Evolutionary conservation across 30 jellyfish, hydroid and myxozoan species (phyloP), one percentile per base, ranked within the genome.

Genomic region (Sanderia malayensis): DNA sequence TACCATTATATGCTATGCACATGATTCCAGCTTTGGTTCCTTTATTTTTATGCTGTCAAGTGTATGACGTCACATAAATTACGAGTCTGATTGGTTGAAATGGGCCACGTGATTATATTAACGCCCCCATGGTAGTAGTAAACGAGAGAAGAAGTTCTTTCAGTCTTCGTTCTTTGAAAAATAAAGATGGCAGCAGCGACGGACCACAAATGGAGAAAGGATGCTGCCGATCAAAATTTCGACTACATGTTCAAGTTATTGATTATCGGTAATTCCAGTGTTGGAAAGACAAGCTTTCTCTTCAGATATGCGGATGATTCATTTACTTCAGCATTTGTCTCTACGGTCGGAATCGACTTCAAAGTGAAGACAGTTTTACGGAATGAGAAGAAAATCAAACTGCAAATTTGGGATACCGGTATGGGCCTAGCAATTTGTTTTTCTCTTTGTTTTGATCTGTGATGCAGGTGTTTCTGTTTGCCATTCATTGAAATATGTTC

Each of bases 371-470:
- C 98, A 13, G 98, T 90, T 27, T 84, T 90, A 58, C 61, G 98
- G 58, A 90, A 90, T 61, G 98, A 90, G 65, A 90, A 90, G 78
- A 53, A 95, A 76, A 90, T 90, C 78, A 90, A 90, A 65, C 94
- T 90, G 80, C 98, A 90, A 61, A 90, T 90, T 30, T 90, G 98
- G 98, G 98, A 90, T 74, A 90, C 98, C 65, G 98, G 98, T 88
- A 31, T n/a, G n/a, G 52, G 96, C 59, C 61, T 18, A 45, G 19
- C 41, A 11, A 27, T 34, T 18, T 19, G 37, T 66, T n/a, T 66
- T n/a, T 66, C 29, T 25, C 71, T 27, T 46, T 28, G 72, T 29
- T 73, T 31, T 67, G 52, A 29, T 55, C 46, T 29, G 7, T 71
- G 57, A 26, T 29, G 62, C 74, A 73, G 74, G 74, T 73, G 74